Conservation (phyloP, 2,113 vertebrate species). For the Pao palembangensis region DNA sequence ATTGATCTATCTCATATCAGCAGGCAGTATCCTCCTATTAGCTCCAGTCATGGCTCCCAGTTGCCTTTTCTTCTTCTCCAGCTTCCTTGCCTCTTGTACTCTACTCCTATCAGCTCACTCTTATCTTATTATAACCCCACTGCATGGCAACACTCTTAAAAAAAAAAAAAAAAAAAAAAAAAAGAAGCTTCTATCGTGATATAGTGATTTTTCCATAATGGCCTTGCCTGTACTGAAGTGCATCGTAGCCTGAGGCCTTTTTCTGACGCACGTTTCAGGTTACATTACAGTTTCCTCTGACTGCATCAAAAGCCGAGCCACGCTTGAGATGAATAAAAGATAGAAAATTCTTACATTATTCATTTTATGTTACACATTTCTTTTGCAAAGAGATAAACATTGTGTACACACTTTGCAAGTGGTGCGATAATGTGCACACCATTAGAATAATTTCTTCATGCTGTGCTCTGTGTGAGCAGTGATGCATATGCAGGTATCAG, state of each 20-base stretch:
- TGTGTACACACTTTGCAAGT: slow-evolving; percentile 7
- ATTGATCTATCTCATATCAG: slow-evolving; percentile 47
- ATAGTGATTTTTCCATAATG: slow-evolving; percentile 68
- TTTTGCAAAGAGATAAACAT: slow-evolving; percentile 16
- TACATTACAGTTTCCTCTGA: slow-evolving; percentile 65
- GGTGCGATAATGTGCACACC: background rate
- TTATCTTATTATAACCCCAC: slow-evolving; percentile 75
- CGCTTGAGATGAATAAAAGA: slow-evolving; percentile 62
- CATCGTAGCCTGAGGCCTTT: slow-evolving; percentile 48
- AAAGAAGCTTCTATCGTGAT: slow-evolving; percentile 70
- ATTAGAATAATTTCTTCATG: slow-evolving; percentile 30
- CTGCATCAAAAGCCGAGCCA: slow-evolving; percentile 52
- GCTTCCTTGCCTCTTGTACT: slow-evolving; percentile 25
- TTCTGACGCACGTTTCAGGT: slow-evolving; percentile 56
- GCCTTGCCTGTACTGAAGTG: slow-evolving; percentile 51
- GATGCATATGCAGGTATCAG: slow-evolving; percentile 7
- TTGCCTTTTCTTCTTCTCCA: slow-evolving; percentile 26
- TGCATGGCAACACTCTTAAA: slow-evolving; percentile 64
- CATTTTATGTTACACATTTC: slow-evolving; percentile 45
- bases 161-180: no score
- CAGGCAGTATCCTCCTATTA: slow-evolving; percentile 32
- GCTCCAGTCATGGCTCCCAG: slow-evolving; percentile 40
- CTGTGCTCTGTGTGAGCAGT: slow-evolving; percentile 20
- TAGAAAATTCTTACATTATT: slow-evolving; percentile 69
- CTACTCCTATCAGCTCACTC: slow-evolving; percentile 50